phyloP scores from a whole-genome alignment of 2,888 invertebrate species.

The Sesia bembeciformis region DNA sequence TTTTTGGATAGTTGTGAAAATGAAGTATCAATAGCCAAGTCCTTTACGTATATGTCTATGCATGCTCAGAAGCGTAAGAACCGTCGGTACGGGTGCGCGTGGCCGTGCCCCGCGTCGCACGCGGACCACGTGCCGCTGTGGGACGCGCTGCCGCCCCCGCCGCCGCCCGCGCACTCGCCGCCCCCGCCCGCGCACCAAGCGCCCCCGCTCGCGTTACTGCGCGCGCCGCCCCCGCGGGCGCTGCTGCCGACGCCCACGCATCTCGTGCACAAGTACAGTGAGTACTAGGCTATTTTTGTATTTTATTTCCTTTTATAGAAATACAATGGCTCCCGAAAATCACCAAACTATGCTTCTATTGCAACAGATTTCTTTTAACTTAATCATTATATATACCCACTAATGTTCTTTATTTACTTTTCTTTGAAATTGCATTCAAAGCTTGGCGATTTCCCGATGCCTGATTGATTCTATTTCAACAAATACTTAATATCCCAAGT shows the following conservation, averaged over 20 bases:
- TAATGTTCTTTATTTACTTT: too few relatives aligned
- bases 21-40: too few relatives aligned
- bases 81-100: constrained; percentile 51
- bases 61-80: constrained; percentile 16
- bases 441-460: too few relatives aligned
- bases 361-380: too few relatives aligned
- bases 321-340: too few relatives aligned
- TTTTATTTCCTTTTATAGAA: too few relatives aligned
- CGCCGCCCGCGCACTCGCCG: constrained; percentile 52
- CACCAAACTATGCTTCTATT: too few relatives aligned
- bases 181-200: constrained; percentile 5
- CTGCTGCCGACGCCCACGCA: constrained; percentile 7
- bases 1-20: not conserved
- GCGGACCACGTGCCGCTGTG: constrained; percentile 65
- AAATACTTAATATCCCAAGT: too few relatives aligned
- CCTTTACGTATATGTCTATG: not conserved
- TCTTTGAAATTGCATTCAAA: too few relatives aligned
- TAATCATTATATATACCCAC: too few relatives aligned
- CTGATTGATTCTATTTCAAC: too few relatives aligned
- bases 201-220: constrained; percentile 7
- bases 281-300: not conserved
- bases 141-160: constrained; percentile 67
- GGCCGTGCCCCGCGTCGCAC: constrained; percentile 61
- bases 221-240: constrained; percentile 5
- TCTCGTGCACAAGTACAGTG: constrained; percentile 9